Percentiles rank a stretch among this genome's conserved stretches.
Evolutionary conservation across 1,140 invertebrate genomes (phyloP).

Genomic region (Dendrolimus punctatus): DNA sequence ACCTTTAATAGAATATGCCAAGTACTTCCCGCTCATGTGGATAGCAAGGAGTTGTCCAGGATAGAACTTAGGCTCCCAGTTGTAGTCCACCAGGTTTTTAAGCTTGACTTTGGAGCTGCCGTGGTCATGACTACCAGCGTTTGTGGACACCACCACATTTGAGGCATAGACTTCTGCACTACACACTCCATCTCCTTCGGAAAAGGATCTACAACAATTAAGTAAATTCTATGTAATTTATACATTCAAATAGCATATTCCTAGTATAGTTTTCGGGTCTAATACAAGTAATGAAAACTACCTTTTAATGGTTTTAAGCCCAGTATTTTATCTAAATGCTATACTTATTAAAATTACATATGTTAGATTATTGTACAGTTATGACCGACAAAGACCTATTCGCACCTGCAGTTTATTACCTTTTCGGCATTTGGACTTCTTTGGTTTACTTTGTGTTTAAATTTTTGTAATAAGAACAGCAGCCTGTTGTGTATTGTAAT

Average conservation of each 20-base stretch:
- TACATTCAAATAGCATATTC: background rate
- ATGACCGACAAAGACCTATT: too few relatives aligned
- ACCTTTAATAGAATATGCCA: slow-evolving; percentile 95
- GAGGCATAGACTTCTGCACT: slow-evolving; percentile 78
- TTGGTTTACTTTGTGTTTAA: too few relatives aligned
- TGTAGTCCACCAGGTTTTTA: slow-evolving; percentile 92
- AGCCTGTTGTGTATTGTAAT: too few relatives aligned
- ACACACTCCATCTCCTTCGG: slow-evolving; percentile 79
- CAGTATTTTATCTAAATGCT: too few relatives aligned
- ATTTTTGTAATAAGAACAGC: too few relatives aligned
- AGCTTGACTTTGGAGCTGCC: slow-evolving; percentile 92
- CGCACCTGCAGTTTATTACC: too few relatives aligned
- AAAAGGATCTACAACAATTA: slow-evolving; percentile 75
- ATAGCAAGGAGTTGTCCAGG: slow-evolving; percentile 90
- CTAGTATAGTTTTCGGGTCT: too few relatives aligned
- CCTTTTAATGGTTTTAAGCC: too few relatives aligned
- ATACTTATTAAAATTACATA: too few relatives aligned
- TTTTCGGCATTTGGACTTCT: too few relatives aligned
- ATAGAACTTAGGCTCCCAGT: slow-evolving; percentile 92
- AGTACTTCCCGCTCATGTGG: slow-evolving; percentile 87
- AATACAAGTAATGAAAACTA: too few relatives aligned
- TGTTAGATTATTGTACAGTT: too few relatives aligned
- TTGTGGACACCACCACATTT: slow-evolving; percentile 81
- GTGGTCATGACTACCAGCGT: slow-evolving; percentile 78
- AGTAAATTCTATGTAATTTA: background rate